phyloP scores from a whole-genome alignment of 2,797 vertebrate genomes.

The Helarctos malayanus region DNA sequence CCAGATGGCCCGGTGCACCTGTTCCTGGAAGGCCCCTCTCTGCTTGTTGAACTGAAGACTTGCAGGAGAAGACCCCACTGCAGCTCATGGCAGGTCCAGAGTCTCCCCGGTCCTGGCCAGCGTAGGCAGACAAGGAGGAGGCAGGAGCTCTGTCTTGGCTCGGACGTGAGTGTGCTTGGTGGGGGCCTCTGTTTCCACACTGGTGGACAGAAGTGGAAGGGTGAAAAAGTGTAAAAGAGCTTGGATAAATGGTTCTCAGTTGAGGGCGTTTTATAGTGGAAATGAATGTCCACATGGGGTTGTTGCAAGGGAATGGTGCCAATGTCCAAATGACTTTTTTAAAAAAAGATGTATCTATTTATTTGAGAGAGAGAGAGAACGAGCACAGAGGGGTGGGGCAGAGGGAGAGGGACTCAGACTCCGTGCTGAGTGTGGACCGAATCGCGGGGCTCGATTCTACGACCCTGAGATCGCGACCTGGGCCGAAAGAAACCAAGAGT shows the following conservation, averaged over 20 bases:
- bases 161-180: neutral
- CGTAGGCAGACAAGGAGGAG: fast-evolving
- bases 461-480: neutral
- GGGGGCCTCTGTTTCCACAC: neutral
- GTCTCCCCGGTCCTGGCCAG: fast-evolving
- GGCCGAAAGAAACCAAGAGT: neutral
- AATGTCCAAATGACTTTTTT: fast-evolving
- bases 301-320: too few relatives aligned
- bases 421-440: neutral
- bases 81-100: neutral
- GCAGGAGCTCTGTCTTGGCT: neutral
- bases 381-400: neutral
- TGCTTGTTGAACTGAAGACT: neutral
- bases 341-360: neutral
- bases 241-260: neutral
- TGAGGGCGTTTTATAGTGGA: neutral
- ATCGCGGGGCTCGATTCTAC: neutral
- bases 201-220: neutral
- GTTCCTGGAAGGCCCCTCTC: neutral
- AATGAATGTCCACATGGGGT: fast-evolving
- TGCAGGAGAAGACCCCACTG: neutral
- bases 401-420: neutral
- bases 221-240: neutral
- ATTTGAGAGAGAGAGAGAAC: neutral
- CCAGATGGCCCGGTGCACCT: fast-evolving